Percentiles rank a stretch among this genome's conserved stretches.
phyloP scores from a whole-genome alignment of 2,113 vertebrate species.

The Sterna hirundo region DNA sequence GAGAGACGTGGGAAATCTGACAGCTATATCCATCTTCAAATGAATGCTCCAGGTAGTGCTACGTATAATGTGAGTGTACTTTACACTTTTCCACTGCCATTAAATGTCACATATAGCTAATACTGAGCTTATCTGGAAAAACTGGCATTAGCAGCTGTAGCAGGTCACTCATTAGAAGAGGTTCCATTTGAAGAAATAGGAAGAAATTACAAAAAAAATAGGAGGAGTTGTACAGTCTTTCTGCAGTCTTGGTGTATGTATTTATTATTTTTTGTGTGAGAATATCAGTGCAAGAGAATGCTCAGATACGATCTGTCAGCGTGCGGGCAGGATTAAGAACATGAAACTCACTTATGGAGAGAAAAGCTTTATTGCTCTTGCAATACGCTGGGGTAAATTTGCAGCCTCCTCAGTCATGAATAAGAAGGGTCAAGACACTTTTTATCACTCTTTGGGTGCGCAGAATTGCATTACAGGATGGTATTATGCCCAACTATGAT shows the following conservation, averaged over 20 bases:
- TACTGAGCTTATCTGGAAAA: not conserved
- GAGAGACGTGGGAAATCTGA: not conserved
- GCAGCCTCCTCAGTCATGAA: slow-evolving; percentile 11
- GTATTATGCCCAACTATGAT: slow-evolving; percentile 51
- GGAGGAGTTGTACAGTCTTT: not conserved
- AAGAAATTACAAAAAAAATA: not conserved
- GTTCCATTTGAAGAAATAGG: not conserved
- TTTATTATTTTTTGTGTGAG: not conserved
- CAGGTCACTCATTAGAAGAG: not conserved
- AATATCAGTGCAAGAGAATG: not conserved
- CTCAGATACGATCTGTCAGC: slow-evolving; percentile 21
- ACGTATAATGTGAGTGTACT: not conserved
- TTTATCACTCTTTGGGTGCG: slow-evolving; percentile 50
- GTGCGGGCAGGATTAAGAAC: slow-evolving; percentile 2
- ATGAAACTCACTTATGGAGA: not conserved
- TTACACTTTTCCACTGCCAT: not conserved
- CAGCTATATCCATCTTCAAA: not conserved
- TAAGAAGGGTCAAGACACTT: slow-evolving; percentile 50
- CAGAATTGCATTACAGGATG: slow-evolving; percentile 58
- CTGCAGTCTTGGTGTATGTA: not conserved
- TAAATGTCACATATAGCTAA: not conserved
- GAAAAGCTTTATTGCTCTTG: not conserved
- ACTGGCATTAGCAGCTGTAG: not conserved
- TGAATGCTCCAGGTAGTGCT: not conserved
- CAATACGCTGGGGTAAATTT: not conserved